Evolutionary conservation across 2,113 vertebrate genomes (phyloP), one percentile per base, ranked within the genome.

Genomic region (Heterotis niloticus): DNA sequence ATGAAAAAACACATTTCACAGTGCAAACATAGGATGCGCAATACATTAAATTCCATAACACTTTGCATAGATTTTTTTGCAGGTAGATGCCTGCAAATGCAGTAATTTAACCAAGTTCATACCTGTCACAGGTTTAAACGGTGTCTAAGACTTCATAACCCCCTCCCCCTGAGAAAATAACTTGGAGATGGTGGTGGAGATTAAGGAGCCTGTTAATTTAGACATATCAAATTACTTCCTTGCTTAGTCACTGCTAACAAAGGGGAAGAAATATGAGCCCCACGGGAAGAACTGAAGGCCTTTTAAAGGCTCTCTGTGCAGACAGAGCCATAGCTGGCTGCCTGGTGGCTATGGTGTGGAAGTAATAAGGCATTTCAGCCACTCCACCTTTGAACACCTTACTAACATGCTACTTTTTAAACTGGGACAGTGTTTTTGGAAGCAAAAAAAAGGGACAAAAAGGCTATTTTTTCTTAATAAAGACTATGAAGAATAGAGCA

Each of bases 151-250:
- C 59, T 62, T 11, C 2, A 4, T 62, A 62, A 62, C 59, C 59
- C 59, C 20, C 14, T n/a, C 57, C 59, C 20, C 14, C n/a, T 23
- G 18, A 11, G 51, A 29, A 24, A 56, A 54, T 17, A 51, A 54
- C 18, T 14, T 11, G n/a, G 10, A 20, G 13, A 24, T 56, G 5
- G 12, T 23, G 52, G 29, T 16, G 10, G 69, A 71, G 69, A 23
- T 7, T 34, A 29, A 80, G 74, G n/a, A 20, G 17, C 26, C 44
- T 7, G 4, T 57, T 75, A 18, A 77, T 82, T 70, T 75, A 78
- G 16, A 56, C 75, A 23, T 1, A 52, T 60, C 29, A 56, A 65
- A 65, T 20, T 12, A 11, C 57, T 34, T 67, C 9, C 67, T 34
- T 51, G 64, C 28, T 65, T 67, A 23, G n/a, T 56, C 12, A 76